Evolutionary conservation across 2,797 vertebrate species (phyloP).

Genomic region (Pseudochromis fuscus): DNA sequence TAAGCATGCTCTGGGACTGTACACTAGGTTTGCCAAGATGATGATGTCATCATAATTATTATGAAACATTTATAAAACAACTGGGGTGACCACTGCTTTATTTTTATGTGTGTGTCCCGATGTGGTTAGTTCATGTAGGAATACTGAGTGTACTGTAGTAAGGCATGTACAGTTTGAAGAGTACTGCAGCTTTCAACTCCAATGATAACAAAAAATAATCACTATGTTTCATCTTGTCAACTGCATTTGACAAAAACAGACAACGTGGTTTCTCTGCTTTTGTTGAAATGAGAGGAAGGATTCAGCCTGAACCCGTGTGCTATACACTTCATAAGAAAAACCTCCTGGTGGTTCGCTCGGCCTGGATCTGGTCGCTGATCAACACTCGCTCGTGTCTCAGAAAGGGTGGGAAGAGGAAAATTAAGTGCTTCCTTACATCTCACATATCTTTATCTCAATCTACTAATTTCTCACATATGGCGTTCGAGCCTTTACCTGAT

Average conservation of each 20-base stretch:
- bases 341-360: constrained; percentile 61
- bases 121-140: constrained; percentile 58
- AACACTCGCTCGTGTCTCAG: constrained; percentile 41
- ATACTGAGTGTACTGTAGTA: constrained; percentile 70
- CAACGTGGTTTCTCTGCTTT: constrained; percentile 38
- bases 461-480: constrained; percentile 45
- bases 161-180: constrained; percentile 79
- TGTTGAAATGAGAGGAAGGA: constrained; percentile 63
- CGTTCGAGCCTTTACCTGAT: constrained; percentile 62
- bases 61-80: constrained; percentile 63
- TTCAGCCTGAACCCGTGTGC: constrained; percentile 68
- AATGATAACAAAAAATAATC: constrained; percentile 70
- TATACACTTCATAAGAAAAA: constrained; percentile 78
- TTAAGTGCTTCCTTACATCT: constrained; percentile 52
- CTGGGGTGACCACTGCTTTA: constrained; percentile 60
- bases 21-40: constrained; percentile 77
- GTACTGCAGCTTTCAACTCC: constrained; percentile 68
- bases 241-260: constrained; percentile 64
- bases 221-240: constrained; percentile 46
- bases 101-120: constrained; percentile 47
- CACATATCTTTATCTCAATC: constrained; percentile 43
- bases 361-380: constrained; percentile 62
- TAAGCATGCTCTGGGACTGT: constrained; percentile 84
- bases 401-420: constrained; percentile 75
- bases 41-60: constrained; percentile 53